Conservation (phyloP, 2,888 invertebrate genomes). For the Drosophila macrospina region DNA sequence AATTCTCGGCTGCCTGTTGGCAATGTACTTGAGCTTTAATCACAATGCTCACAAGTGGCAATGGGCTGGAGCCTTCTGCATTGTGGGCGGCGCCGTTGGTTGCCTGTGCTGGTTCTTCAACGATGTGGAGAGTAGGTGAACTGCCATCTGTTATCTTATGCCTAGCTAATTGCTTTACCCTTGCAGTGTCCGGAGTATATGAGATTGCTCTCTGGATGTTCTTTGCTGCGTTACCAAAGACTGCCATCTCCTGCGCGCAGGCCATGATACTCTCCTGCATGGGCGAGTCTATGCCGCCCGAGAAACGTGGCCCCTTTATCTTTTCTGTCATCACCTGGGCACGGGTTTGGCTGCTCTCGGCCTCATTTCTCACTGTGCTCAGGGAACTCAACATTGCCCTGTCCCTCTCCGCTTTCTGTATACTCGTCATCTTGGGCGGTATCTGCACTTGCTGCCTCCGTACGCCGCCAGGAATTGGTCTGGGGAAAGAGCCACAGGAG, state of each 20-base stretch:
- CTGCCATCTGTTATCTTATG: accelerated
- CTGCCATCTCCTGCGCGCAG: constrained; percentile 84
- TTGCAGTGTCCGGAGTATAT: constrained; percentile 77
- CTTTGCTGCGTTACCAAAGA: constrained; percentile 84
- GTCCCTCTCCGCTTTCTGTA: constrained; percentile 82
- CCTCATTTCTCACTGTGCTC: constrained; percentile 83
- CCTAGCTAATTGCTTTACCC: constrained; percentile 7
- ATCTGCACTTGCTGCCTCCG: constrained; percentile 77
- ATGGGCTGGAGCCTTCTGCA: constrained; percentile 83
- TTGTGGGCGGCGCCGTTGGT: constrained; percentile 83
- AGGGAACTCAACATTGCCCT: constrained; percentile 81
- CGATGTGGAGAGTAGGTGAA: constrained; percentile 72
- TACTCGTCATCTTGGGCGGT: constrained; percentile 82
- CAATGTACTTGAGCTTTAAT: constrained; percentile 81
- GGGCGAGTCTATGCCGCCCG: constrained; percentile 82
- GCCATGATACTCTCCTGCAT: constrained; percentile 84
- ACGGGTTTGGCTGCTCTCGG: constrained; percentile 83
- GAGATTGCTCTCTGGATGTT: constrained; percentile 82
- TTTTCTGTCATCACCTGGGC: constrained; percentile 84
- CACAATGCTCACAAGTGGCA: constrained; percentile 83
- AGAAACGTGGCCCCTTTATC: constrained; percentile 79
- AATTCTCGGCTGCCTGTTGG: constrained; percentile 84
- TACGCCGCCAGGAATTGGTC: constrained; percentile 35
- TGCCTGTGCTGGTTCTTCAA: constrained; percentile 84
- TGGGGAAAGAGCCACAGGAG: neutral